These are phyloP conservation scores for Piprites chloris DNA, from an alignment of 2,113 vertebrate species.

Conservation along the genomic window DNA sequence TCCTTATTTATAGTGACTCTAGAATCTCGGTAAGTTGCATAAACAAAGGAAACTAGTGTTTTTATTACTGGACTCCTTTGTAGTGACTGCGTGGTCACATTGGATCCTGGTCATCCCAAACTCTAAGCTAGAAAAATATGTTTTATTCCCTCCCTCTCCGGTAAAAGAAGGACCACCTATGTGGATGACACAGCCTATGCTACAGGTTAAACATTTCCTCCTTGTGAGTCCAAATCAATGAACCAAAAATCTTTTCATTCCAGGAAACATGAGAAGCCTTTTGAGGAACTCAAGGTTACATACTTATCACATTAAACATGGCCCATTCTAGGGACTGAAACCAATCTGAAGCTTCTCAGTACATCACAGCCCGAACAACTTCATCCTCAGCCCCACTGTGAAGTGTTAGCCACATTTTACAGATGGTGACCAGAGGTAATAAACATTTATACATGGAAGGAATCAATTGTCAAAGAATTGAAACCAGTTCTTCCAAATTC, in stretches of 20 bases:
- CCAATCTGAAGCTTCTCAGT: background rate
- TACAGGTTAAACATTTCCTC: background rate
- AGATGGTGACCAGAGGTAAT: constrained; percentile 8
- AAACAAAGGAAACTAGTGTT: background rate
- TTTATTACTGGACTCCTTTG: background rate
- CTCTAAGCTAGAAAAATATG: background rate
- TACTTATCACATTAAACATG: background rate
- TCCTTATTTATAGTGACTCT: background rate
- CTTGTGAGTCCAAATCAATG: rapidly evolving
- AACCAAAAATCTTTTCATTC: background rate
- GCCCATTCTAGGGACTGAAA: background rate
- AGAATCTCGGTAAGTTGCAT: background rate
- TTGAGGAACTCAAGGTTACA: background rate
- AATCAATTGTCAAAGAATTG: constrained; percentile 12
- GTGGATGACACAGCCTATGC: background rate
- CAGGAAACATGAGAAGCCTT: background rate
- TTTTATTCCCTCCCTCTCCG: background rate
- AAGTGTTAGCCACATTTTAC: background rate
- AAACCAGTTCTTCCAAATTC: constrained; percentile 41
- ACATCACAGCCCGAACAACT: background rate
- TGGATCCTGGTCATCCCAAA: background rate
- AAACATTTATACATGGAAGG: background rate
- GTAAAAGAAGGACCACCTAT: background rate
- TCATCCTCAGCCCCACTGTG: background rate
- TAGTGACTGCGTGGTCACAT: background rate